Percentiles rank a stretch among this genome's conserved stretches.
These are phyloP conservation scores for Ridgeia piscesae DNA, from an alignment of 1,140 invertebrate species.

Conservation along the genomic window DNA sequence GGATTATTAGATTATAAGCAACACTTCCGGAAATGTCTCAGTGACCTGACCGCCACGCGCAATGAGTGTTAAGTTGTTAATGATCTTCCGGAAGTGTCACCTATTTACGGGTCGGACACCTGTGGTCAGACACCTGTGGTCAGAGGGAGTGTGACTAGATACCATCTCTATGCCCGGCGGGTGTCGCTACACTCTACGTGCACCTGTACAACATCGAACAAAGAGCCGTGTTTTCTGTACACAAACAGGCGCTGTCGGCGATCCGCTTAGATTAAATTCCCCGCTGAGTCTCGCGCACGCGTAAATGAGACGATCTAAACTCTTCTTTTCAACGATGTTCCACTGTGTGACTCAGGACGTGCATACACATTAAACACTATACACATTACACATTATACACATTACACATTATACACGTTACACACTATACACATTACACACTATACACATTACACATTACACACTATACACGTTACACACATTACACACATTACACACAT, in stretches of 20 bases:
- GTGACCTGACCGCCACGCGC: too few species aligned
- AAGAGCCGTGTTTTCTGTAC: background rate
- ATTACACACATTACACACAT: too few species aligned
- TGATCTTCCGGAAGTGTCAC: background rate
- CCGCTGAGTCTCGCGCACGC: background rate
- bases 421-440: too few species aligned
- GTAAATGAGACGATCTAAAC: background rate
- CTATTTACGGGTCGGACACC: background rate
- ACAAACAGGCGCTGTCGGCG: background rate
- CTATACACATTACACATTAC: too few species aligned
- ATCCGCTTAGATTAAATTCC: background rate
- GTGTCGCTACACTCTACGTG: background rate
- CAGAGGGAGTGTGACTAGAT: background rate
- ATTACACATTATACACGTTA: too few species aligned
- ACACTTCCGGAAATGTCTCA: too few species aligned
- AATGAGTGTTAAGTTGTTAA: background rate
- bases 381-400: too few species aligned
- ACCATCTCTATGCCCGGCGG: background rate
- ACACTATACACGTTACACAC: too few species aligned
- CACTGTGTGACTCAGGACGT: background rate
- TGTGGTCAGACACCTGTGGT: too few species aligned
- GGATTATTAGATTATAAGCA: too few species aligned
- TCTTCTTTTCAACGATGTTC: background rate
- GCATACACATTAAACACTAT: too few species aligned
- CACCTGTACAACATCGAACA: background rate